Evolutionary conservation across 2,888 invertebrate genomes (phyloP), one percentile per base, ranked within the genome.

Genomic region (Strigamia maritima): DNA sequence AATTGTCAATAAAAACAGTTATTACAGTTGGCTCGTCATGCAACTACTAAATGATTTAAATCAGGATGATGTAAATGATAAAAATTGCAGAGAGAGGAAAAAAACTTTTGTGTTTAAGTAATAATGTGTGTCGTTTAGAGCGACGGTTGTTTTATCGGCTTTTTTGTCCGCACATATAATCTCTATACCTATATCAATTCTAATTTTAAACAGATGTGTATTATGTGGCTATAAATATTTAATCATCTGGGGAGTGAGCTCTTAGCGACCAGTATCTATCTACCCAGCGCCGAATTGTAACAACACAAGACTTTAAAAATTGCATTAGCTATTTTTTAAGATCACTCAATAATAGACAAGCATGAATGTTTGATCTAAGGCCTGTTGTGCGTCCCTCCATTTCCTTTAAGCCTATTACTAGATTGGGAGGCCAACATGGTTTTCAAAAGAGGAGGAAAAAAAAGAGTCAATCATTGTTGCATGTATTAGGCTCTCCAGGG

Each of bases 311-410:
- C 54, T 54, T 54, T 54, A 54, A 54, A 54, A 54, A 54, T 54
- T 54, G 54, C 54, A 54, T 54, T 54, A 54, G 54, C 54, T 74
- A 28, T 28, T 74, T 74, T 35, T 74, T 74, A 74, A 35, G 26
- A 74, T 74, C 75, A 74, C 31, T 74, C 75, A 74, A 74, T 74
- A 74, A 74, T 74, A 35, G 75, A 74, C 28, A 74, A 35, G 75
- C 75, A 74, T 74, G 31, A 74, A 74, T 74, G 35, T 74, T 74
- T 74, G 35, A 74, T 74, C 75, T 74, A 74, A 74, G 75, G 75
- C 75, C 35, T 35, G 28, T 74, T 28, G 75, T 74, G 75, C 75
- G 75, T 28, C 35, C 31, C 31, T 28, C 75, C 35, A 28, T 35
- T 35, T 74, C 16, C 75, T 31, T 35, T 74, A 74, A 74, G 75